These are phyloP conservation scores for Pygoscelis adeliae DNA, from an alignment of 2,113 vertebrate genomes.

Conservation along the genomic window DNA sequence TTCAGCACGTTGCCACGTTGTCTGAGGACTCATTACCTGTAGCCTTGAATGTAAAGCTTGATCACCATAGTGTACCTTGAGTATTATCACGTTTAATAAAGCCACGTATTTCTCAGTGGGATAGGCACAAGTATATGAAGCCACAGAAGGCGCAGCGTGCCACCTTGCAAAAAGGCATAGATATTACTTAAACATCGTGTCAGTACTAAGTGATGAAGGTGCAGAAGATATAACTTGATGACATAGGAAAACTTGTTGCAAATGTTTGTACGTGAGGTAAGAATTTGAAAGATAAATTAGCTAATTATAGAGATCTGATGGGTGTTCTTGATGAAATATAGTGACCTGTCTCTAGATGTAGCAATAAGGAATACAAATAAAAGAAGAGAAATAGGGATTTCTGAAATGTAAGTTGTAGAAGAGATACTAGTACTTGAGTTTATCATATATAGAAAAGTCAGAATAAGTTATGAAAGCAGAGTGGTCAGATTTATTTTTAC, in stretches of 20 bases:
- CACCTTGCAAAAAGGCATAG: background rate
- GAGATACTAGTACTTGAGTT: background rate
- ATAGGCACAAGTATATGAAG: background rate
- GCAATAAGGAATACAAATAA: background rate
- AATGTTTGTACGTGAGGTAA: background rate
- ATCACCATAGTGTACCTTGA: background rate
- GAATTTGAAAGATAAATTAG: background rate
- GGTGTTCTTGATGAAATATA: background rate
- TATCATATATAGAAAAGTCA: background rate
- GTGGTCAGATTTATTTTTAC: background rate
- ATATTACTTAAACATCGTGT: background rate
- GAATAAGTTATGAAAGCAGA: background rate
- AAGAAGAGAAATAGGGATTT: background rate
- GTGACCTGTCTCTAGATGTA: background rate
- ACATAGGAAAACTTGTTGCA: no score
- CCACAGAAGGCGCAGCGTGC: background rate
- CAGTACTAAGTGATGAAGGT: background rate
- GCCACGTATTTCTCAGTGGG: fast-evolving
- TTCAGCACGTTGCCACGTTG: background rate
- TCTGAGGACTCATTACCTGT: background rate
- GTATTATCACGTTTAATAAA: background rate
- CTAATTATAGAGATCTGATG: background rate
- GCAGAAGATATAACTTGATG: no score
- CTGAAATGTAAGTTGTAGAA: background rate
- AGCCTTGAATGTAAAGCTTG: background rate